Conservation (phyloP, 2,113 vertebrate species). For the Jaculus jaculus region DNA sequence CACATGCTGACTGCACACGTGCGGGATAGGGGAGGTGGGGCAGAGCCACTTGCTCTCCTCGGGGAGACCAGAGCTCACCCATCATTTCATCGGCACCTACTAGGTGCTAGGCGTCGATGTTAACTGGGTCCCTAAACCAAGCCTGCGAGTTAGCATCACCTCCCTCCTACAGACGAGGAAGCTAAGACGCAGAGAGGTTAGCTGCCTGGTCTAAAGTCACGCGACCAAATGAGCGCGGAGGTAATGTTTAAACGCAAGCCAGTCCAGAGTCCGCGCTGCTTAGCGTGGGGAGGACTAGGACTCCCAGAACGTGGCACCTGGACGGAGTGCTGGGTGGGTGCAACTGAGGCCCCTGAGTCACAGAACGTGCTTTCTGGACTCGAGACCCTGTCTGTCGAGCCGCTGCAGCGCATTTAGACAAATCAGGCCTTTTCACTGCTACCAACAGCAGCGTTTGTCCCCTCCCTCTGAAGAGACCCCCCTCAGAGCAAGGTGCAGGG, state of each 20-base stretch:
- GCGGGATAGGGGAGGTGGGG: background rate
- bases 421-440: background rate
- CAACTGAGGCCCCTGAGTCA: background rate
- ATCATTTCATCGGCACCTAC: background rate
- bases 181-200: background rate
- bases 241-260: constrained; percentile 40
- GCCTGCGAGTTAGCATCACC: background rate
- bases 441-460: background rate
- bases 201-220: background rate
- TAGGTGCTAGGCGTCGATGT: background rate
- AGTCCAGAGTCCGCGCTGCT: background rate
- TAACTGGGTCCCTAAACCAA: background rate
- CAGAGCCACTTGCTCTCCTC: background rate
- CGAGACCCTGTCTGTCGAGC: background rate
- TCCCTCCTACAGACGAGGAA: background rate
- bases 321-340: background rate
- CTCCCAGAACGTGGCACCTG: background rate
- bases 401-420: background rate
- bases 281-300: background rate
- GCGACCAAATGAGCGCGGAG: background rate
- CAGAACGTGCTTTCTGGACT: background rate
- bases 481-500: background rate
- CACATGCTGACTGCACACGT: background rate
- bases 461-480: fast-evolving
- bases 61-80: background rate